phyloP scores from a whole-genome alignment of 1,140 invertebrate genomes.

The Chironomus striatipennis region DNA sequence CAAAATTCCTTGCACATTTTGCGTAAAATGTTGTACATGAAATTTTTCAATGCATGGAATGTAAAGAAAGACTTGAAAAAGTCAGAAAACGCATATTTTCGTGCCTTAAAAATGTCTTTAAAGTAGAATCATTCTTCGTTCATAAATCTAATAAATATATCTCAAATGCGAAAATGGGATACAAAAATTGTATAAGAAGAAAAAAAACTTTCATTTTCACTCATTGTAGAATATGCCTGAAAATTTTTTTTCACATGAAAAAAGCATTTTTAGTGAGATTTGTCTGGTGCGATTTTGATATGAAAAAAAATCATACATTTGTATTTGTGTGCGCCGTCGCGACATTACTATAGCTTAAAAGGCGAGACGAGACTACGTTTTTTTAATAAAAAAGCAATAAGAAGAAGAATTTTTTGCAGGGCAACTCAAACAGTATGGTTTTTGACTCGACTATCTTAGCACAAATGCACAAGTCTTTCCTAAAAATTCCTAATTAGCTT shows the following conservation, averaged over 20 bases:
- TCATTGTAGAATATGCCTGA: neutral
- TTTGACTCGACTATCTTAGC: too few species aligned
- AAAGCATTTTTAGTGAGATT: constrained; percentile 1
- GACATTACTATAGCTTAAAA: constrained; percentile 18
- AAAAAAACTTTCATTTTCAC: too few species aligned
- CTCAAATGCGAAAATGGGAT: too few species aligned
- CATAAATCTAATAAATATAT: too few species aligned
- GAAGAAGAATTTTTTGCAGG: constrained; percentile 21
- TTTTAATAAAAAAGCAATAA: neutral
- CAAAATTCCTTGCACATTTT: neutral
- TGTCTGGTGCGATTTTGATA: constrained; percentile 21
- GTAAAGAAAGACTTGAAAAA: neutral
- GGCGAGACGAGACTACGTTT: constrained; percentile 21
- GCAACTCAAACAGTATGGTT: neutral
- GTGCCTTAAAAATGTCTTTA: neutral
- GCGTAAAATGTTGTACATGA: too few species aligned
- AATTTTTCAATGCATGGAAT: too few species aligned
- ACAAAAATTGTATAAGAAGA: too few species aligned
- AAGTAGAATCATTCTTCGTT: too few species aligned
- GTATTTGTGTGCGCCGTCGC: constrained; percentile 20
- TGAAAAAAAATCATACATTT: neutral
- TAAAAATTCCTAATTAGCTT: too few species aligned
- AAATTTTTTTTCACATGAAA: neutral
- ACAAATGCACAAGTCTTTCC: too few species aligned
- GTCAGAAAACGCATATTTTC: neutral